Conservation (phyloP, 2,797 vertebrate species). For the Heteromormyrus szaboi region DNA sequence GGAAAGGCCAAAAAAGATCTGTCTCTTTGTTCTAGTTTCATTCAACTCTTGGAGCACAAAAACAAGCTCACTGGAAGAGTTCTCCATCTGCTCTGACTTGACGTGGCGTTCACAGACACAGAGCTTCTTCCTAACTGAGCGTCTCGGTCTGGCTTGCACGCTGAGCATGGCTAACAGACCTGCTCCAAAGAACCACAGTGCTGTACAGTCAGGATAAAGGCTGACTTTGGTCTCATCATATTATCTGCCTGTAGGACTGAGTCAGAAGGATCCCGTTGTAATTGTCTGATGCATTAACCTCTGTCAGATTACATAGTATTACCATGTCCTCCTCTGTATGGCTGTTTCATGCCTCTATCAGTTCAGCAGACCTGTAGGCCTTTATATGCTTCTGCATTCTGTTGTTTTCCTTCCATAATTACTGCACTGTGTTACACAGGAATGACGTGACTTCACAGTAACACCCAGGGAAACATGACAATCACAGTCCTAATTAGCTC, state of each 20-base stretch:
- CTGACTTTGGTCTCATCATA: too few species aligned
- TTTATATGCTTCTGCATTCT: neutral
- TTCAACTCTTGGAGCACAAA: neutral
- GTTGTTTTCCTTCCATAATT: neutral
- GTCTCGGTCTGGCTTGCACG: too few species aligned
- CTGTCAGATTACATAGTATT: neutral
- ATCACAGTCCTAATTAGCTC: neutral
- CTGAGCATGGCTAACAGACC: too few species aligned
- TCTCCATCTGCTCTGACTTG: neutral
- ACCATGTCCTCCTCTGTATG: neutral
- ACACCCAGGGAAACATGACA: neutral
- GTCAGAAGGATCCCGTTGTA: too few species aligned
- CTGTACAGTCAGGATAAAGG: too few species aligned
- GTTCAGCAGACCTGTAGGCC: neutral
- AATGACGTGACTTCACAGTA: neutral
- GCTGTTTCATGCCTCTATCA: neutral
- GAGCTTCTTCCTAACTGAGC: too few species aligned
- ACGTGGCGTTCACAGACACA: too few species aligned
- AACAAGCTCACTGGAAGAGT: neutral
- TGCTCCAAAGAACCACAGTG: too few species aligned
- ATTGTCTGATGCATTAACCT: too few species aligned
- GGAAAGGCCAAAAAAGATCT: neutral
- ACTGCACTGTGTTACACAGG: neutral
- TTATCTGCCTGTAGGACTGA: too few species aligned
- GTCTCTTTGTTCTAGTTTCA: neutral